Percentiles rank a stretch among this genome's conserved stretches.
Conservation (phyloP, 2,888 invertebrate species). For the Heliothis peltigera region DNA sequence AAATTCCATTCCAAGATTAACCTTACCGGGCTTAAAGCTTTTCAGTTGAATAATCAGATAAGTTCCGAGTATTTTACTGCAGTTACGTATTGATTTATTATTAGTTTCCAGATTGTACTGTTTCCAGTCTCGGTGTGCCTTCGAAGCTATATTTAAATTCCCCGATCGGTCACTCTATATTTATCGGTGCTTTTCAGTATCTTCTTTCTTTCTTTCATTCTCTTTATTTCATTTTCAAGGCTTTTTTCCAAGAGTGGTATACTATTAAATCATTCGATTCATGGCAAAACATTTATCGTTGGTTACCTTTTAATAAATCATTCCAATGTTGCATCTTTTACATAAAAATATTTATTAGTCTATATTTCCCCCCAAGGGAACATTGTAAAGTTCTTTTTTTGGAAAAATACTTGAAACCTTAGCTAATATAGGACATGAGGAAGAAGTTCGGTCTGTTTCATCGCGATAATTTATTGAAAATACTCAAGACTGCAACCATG, state of each 20-base stretch:
- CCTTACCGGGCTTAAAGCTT: neutral
- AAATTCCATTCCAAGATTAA: too few relatives aligned
- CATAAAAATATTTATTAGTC: too few relatives aligned
- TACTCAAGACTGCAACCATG: slow-evolving; percentile 73
- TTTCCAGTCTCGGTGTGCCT: neutral
- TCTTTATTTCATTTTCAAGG: too few relatives aligned
- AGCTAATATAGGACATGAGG: too few relatives aligned
- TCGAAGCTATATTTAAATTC: slow-evolving; percentile 17
- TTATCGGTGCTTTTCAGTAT: slow-evolving; percentile 5
- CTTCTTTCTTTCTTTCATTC: neutral
- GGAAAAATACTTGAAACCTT: too few relatives aligned
- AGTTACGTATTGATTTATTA: slow-evolving; percentile 6
- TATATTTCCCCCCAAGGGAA: too few relatives aligned
- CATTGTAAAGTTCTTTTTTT: too few relatives aligned
- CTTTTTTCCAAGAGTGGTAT: too few relatives aligned
- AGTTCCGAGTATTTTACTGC: neutral
- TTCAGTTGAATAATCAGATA: slow-evolving; percentile 1
- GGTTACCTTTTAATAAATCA: neutral
- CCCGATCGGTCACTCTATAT: slow-evolving; percentile 10
- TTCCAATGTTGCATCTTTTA: neutral
- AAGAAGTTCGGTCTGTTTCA: too few relatives aligned
- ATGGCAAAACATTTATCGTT: too few relatives aligned
- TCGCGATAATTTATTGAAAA: slow-evolving; percentile 80
- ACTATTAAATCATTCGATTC: too few relatives aligned
- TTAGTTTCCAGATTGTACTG: slow-evolving; percentile 1